Percentiles rank a stretch among this genome's conserved stretches.
Conservation (phyloP, 2,888 invertebrate species). For the Nezara viridula region DNA sequence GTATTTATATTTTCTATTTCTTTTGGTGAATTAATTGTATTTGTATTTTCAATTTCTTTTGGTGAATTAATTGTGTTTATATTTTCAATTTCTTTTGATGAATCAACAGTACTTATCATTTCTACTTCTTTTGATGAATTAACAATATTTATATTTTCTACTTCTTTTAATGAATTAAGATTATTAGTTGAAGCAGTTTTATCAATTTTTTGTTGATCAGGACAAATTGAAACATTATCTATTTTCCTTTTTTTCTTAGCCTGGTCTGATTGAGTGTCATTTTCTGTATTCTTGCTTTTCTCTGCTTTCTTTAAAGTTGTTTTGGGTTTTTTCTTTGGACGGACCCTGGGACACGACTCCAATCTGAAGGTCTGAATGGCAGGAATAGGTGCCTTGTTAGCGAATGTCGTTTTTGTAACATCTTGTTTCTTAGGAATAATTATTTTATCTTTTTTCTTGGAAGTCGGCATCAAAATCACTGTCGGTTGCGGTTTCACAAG, state of each 20-base stretch:
- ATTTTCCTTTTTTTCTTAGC: slow-evolving; percentile 60
- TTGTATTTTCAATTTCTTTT: too few relatives aligned
- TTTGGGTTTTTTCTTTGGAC: slow-evolving; percentile 58
- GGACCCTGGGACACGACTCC: slow-evolving; percentile 57
- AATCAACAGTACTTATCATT: too few relatives aligned
- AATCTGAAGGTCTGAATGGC: slow-evolving; percentile 65
- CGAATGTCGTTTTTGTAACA: slow-evolving; percentile 66
- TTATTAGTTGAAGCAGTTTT: background rate
- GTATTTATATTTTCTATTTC: background rate
- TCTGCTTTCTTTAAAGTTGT: slow-evolving; percentile 19
- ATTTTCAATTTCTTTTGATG: background rate
- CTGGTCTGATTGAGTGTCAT: slow-evolving; percentile 7
- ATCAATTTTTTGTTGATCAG: slow-evolving; percentile 58
- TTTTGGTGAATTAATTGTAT: background rate
- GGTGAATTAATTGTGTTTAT: too few relatives aligned
- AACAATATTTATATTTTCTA: background rate
- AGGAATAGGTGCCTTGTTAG: slow-evolving; percentile 67
- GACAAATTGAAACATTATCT: slow-evolving; percentile 60
- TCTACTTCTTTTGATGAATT: background rate
- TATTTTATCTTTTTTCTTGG: slow-evolving; percentile 63
- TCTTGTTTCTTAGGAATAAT: slow-evolving; percentile 65
- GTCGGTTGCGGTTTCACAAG: slow-evolving; percentile 65
- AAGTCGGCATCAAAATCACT: slow-evolving; percentile 65
- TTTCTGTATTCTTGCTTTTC: slow-evolving; percentile 16
- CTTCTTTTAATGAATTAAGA: background rate